phyloP scores from a whole-genome alignment of 2,888 invertebrate genomes.

The Galerucella calmariensis region DNA sequence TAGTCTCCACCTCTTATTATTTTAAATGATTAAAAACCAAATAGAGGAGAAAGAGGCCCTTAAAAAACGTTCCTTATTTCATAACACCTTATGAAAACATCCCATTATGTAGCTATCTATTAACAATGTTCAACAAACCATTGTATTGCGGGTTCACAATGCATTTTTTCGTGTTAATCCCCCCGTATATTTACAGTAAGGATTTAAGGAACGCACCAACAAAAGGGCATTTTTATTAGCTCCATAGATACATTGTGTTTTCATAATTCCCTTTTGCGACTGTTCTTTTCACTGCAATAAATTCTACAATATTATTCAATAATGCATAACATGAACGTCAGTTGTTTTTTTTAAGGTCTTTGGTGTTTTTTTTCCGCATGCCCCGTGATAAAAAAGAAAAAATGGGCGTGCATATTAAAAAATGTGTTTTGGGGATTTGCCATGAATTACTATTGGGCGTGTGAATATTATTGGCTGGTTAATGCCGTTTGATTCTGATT shows the following conservation, averaged over 20 bases:
- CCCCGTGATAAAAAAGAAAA: constrained; percentile 32
- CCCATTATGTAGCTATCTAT: constrained; percentile 61
- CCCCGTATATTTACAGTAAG: constrained; percentile 48
- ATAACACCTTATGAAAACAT: constrained; percentile 63
- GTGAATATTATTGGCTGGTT: constrained; percentile 32
- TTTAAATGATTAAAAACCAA: constrained; percentile 43
- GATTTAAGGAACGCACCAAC: constrained; percentile 47
- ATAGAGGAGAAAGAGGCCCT: constrained; percentile 35
- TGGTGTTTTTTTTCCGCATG: constrained; percentile 38
- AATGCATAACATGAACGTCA: constrained; percentile 44
- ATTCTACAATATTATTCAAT: constrained; percentile 47
- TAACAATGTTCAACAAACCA: constrained; percentile 58
- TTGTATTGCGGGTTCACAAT: constrained; percentile 53
- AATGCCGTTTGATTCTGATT: not conserved
- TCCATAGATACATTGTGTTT: constrained; percentile 43
- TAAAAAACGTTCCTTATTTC: constrained; percentile 47
- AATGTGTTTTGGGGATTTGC: constrained; percentile 36
- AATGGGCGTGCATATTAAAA: constrained; percentile 46
- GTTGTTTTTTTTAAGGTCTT: constrained; percentile 50
- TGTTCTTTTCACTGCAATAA: constrained; percentile 49
- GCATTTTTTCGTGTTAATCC: constrained; percentile 47
- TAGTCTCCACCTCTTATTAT: constrained; percentile 35
- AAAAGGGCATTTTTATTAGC: constrained; percentile 43
- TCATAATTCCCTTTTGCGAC: constrained; percentile 33
- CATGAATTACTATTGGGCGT: constrained; percentile 36